Conservation (phyloP, 2,113 vertebrate species). For the Callithrix jacchus region DNA sequence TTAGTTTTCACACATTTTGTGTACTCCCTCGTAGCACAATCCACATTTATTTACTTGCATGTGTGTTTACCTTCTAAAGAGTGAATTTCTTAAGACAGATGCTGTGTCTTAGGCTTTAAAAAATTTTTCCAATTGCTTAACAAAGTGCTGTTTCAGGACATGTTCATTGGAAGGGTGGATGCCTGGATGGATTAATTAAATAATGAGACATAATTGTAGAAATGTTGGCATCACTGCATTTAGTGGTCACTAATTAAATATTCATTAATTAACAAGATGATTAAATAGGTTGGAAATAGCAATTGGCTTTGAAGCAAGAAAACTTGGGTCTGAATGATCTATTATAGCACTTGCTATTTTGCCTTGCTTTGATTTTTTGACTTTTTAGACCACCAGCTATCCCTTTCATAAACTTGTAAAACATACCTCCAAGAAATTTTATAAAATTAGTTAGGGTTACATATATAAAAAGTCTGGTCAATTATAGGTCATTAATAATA, state of each 20-base stretch:
- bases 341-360: not conserved
- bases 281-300: not conserved
- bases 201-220: not conserved
- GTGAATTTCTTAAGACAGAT: not conserved
- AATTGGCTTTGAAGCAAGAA: conserved; percentile 3
- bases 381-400: not conserved
- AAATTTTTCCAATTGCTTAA: not conserved
- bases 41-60: not conserved
- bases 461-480: not conserved
- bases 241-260: conserved; percentile 3
- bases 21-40: not conserved
- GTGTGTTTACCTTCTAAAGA: not conserved
- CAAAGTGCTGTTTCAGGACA: not conserved
- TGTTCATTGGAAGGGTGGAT: not conserved
- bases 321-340: not conserved
- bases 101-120: not conserved
- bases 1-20: not conserved
- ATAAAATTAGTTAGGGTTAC: not conserved
- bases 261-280: not conserved
- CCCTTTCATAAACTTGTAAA: not conserved
- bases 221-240: not conserved
- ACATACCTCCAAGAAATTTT: not conserved
- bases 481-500: not conserved
- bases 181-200: not conserved
- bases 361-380: not conserved